Evolutionary conservation across 2,113 vertebrate species (phyloP).

Genomic region (Rhombomys opimus): DNA sequence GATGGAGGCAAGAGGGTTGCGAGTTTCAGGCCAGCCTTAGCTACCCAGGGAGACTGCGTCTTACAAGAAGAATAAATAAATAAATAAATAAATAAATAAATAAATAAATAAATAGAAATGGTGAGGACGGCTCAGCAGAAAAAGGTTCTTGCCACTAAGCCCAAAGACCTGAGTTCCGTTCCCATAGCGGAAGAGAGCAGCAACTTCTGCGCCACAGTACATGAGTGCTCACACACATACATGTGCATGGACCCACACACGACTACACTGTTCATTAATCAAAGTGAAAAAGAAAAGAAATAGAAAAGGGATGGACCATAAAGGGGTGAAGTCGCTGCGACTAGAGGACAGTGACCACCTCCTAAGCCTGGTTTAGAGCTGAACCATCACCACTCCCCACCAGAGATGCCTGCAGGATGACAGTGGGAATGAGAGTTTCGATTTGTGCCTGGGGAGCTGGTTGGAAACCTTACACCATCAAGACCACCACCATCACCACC

Average conservation of each 20-base stretch:
- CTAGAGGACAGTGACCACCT: too few species aligned
- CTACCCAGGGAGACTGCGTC: neutral
- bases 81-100: too few species aligned
- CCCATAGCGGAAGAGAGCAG: neutral
- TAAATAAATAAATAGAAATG: neutral
- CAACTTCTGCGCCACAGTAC: neutral
- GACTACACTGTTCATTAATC: too few species aligned
- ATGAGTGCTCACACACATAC: neutral
- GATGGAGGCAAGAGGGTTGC: neutral
- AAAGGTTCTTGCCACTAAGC: neutral
- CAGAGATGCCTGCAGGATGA: neutral
- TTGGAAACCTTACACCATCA: too few species aligned
- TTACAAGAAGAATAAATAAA: neutral
- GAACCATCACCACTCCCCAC: neutral
- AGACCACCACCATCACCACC: neutral
- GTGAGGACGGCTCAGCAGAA: too few species aligned
- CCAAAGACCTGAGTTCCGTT: neutral
- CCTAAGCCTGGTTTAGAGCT: accelerated
- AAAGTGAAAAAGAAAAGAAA: neutral
- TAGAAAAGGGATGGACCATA: neutral
- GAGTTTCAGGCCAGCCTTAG: neutral
- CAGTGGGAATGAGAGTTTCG: neutral
- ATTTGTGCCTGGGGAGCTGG: neutral
- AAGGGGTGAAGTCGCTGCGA: accelerated
- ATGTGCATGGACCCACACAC: neutral